Evolutionary conservation across 1,140 invertebrate genomes (phyloP), one percentile per base, ranked within the genome.

Genomic region (Bombus cullumanus): DNA sequence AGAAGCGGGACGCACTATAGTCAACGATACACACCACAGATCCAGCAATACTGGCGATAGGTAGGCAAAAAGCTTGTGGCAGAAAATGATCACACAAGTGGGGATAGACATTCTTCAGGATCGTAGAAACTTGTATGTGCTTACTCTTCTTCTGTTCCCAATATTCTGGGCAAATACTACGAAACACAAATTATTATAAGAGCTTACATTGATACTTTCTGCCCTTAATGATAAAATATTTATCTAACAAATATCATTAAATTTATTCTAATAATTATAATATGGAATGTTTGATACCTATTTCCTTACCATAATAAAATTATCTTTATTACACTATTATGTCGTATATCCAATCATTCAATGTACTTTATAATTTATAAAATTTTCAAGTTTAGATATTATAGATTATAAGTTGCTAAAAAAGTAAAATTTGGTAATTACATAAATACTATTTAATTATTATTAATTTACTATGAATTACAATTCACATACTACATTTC

Each of bases 51-150:
- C 47, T 53, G 47, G 0, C 47, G 18, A 22, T 53, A 22, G 47
- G 18, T 22, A 53, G n/a, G 13, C 62, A 68, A 47, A 74, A 80
- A 71, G 71, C 41, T 47, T 37, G 8, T 59, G 34, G 64, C 13
- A 28, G 43, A 62, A 68, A 41, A 78, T n/a, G 13, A 15, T 12
- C 22, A 28, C 22, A 28, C 3, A n/a, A 39, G 88, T 72, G 81
- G 87, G 87, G 72, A n/a, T 22, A 80, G 18, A 68, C 28, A 25
- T n/a, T 53, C 18, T 22, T 43, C 88, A 90, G 88, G 84, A 41
- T 22, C 79, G 88, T 90, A 57, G 10, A 43, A 72, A 82, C 28
- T n/a, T 12, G 12, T 13, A 62, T 62, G 25, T 31, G 37, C 53
- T 53, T 22, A 28, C 41, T 81, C 43, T 39, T 22, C 22, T 37